Evolutionary conservation across 2,888 invertebrate species (phyloP), one percentile per base, ranked within the genome.

Genomic region (Drosophila helvetica): DNA sequence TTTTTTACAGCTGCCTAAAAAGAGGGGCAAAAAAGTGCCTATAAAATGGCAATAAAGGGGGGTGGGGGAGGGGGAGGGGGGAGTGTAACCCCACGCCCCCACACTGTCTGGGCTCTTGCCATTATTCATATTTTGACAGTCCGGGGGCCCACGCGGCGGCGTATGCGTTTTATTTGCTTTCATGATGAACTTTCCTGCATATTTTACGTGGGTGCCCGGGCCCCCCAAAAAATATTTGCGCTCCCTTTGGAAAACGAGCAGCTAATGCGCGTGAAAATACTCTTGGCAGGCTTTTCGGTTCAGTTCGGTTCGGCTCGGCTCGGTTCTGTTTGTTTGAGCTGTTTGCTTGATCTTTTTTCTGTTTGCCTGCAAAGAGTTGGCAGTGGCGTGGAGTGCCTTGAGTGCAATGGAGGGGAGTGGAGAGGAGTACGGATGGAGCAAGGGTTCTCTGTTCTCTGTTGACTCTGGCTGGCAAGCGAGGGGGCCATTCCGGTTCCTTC

Each of bases 51-150:
- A 27, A 17, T 55, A 51, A 47, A 51, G 59, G 51, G 27, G 30
- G 46, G 27, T 22, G 46, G 3, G 17, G 25, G 25, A 48, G 30
- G 0, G 5, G 33, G 50, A 48, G 52, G 46, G 55, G 72, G 46
- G 43, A 19, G 22, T 5, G 22, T 5, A 38, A 45, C 48, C 57
- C 73, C 19, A 70, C 52, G 25, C 51, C 42, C 60, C 48, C 27
- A 43, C 85, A 25, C 8, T 25, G 56, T 64, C 62, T 57, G 63
- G 47, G 43, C 47, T 33, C 27, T 55, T 51, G 57, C 68, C 70
- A 89, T 83, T 83, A 85, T 74, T 83, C 82, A 83, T 89, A 84
- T 89, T 74, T 83, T 83, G 83, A 88, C 88, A 80, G 80, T 64
- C 74, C 60, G 51, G 7, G 2, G 55, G 71, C 76, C 86, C 73